Evolutionary conservation across 2,797 vertebrate species (phyloP), one percentile per base, ranked within the genome.

Genomic region (Zalophus californianus): DNA sequence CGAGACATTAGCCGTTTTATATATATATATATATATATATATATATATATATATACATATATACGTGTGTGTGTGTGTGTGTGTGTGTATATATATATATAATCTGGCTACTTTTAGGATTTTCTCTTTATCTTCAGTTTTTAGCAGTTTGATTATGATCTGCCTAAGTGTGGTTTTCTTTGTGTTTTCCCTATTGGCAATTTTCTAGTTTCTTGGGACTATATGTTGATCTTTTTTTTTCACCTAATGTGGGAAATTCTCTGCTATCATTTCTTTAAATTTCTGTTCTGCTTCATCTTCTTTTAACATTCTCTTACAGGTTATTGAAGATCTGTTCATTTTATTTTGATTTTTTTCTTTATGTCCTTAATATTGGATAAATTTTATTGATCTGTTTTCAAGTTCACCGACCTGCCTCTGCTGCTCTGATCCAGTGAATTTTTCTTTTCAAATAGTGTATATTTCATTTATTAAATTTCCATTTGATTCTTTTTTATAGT

Each of bases 321-420:
- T 66, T 86, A 68, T 48, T 72, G 62, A 38, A 18, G 2, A 70
- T 93, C 23, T 73, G 0, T 70, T 94, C 1, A 83, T 87, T 85
- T 85, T 90, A 13, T 60, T 64, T 78, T 20, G 38, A 16, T 72
- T 1, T 7, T 50, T 96, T 95, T 23, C 15, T 86, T 9, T 85
- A 32, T 68, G 23, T 21, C 15, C 21, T 82, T 92, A 54, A 84
- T 7, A 48, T 4, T 78, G n/a, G 4, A 90, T 90, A 54, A 5
- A 79, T 90, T 92, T 80, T 96, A 89, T 52, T 86, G 21, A 27
- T 58, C 20, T 86, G 4, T 90, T 68, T 95, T 78, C 35, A 92
- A 82, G 20, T 72, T 96, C 77, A 86, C 10, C 25, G 12, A 60
- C 5, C 90, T 94, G 73, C 20, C 18, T 84, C 87, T 83, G 15